A percentile compares a stretch with the other conserved stretches of the same genome.
These are phyloP conservation scores for Poeciliopsis occidentalis DNA, from an alignment of 2,113 vertebrate genomes.

Conservation along the genomic window DNA sequence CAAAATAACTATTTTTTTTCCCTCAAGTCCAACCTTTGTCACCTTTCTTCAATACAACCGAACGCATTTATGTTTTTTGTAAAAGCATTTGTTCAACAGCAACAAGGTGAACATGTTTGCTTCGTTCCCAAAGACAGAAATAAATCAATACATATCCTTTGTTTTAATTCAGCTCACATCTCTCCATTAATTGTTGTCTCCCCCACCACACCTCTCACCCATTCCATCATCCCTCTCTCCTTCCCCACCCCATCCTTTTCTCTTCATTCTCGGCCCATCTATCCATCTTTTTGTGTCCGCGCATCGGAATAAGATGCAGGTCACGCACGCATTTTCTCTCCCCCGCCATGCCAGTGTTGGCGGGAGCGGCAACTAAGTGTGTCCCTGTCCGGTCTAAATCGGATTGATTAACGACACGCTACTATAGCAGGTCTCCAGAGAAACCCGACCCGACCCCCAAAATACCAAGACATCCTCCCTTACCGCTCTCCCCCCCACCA, in stretches of 20 bases:
- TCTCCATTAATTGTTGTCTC: slow-evolving; percentile 75
- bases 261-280: slow-evolving; percentile 73
- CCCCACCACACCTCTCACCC: slow-evolving; percentile 49
- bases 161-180: slow-evolving; percentile 76
- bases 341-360: slow-evolving; percentile 63
- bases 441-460: slow-evolving; percentile 30
- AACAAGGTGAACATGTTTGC: slow-evolving; percentile 47
- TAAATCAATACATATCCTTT: slow-evolving; percentile 71
- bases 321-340: slow-evolving; percentile 73
- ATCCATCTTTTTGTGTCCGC: slow-evolving; percentile 75
- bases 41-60: slow-evolving; percentile 39
- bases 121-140: slow-evolving; percentile 48
- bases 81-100: slow-evolving; percentile 22
- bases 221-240: slow-evolving; percentile 64
- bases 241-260: slow-evolving; percentile 50
- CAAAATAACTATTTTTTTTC: slow-evolving; percentile 39
- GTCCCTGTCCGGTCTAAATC: slow-evolving; percentile 82
- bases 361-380: slow-evolving; percentile 71
- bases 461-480: slow-evolving; percentile 3
- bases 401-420: slow-evolving; percentile 81
- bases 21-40: slow-evolving; percentile 8
- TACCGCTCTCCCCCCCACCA: slow-evolving; percentile 13
- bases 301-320: slow-evolving; percentile 76
- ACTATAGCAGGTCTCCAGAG: slow-evolving; percentile 78
- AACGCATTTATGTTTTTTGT: slow-evolving; percentile 32